Base-by-base conservation (phyloP, 1,140 invertebrate species). In the Macrobrachium rosenbergii region DNA sequence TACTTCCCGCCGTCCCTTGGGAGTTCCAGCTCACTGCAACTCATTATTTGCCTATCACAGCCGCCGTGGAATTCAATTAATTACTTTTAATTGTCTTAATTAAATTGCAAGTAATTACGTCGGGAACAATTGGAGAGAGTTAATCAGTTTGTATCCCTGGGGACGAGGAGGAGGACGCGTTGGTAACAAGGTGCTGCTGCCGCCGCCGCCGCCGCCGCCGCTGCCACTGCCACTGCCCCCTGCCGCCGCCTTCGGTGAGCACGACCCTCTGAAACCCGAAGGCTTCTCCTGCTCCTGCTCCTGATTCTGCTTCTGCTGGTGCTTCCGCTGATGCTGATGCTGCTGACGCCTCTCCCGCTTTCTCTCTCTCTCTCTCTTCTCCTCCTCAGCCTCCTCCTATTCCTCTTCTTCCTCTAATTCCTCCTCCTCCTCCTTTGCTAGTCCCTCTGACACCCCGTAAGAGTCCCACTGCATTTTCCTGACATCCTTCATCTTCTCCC, bases 1-100 rank as follows among this genome's bases (percentile, higher is more conserved):
- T 88, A 88, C 82, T 88, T 75, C 82, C 82, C 69, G 76, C 60
- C 82, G 37, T 83, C 87, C 87, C 82, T 59, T 60, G 87, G 87
- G 87, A 84, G 63, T 83, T 88, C 62, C 82, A 63, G 85, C 64
- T 88, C 87, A 80, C 82, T 80, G 87, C 87, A 83, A 83, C 87
- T 83, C 87, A 88, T 88, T 88, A 88, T 88, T 88, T 88, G 87
- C 82, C 87, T 88, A 88, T 88, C 87, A 88, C 87, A 88, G 82
- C 87, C 82, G 82, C 82, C 82, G 82, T 88, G 79, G 82, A 83
- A 88, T 88, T 88, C 87, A 88, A 88, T 88, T 88, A 88, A 88
- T 88, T 88, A 88, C 87, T 88, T 88, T 88, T 88, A 88, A 88
- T 88, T 88, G 87, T 88, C 82, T 88, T 88, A 88, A 88, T 88